These are phyloP conservation scores for Cylas formicarius DNA, from an alignment of 1,140 invertebrate genomes.

Conservation along the genomic window DNA sequence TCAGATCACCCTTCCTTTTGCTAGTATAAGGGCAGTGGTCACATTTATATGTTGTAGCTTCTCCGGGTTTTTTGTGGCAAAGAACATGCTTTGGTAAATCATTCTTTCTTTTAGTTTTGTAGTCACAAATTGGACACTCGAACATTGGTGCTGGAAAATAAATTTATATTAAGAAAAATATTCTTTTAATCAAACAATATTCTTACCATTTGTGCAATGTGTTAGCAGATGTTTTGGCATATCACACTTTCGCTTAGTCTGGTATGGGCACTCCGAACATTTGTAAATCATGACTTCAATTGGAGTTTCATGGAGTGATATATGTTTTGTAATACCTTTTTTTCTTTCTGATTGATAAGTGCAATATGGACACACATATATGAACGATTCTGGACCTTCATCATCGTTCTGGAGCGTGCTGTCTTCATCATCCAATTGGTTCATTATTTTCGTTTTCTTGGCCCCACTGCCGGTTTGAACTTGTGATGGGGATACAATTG, in stretches of 20 bases:
- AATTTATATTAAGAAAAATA: not conserved
- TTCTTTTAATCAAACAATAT: not conserved
- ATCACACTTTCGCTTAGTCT: slow-evolving; percentile 24
- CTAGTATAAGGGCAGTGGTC: slow-evolving; percentile 18
- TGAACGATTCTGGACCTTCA: not conserved
- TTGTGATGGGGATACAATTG: not conserved
- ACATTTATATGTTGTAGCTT: slow-evolving; percentile 13
- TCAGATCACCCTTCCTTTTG: slow-evolving; percentile 24
- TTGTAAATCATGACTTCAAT: slow-evolving; percentile 12
- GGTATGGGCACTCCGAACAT: slow-evolving; percentile 22
- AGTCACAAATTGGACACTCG: slow-evolving; percentile 7
- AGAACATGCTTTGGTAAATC: slow-evolving; percentile 12
- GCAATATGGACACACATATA: slow-evolving; percentile 19
- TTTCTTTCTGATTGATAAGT: slow-evolving; percentile 18
- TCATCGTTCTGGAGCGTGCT: slow-evolving; percentile 7
- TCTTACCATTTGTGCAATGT: slow-evolving; percentile 23
- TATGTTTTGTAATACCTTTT: slow-evolving; percentile 13
- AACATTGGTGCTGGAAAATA: slow-evolving; percentile 7
- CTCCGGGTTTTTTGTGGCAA: slow-evolving; percentile 4
- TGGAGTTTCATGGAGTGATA: slow-evolving; percentile 10
- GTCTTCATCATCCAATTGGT: not conserved
- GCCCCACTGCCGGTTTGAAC: not conserved
- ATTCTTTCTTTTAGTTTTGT: slow-evolving; percentile 13
- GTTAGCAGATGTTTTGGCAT: slow-evolving; percentile 27
- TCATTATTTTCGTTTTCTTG: not conserved